Evolutionary conservation across 2,888 invertebrate species (phyloP).

Genomic region (Trachelus iudaicus): DNA sequence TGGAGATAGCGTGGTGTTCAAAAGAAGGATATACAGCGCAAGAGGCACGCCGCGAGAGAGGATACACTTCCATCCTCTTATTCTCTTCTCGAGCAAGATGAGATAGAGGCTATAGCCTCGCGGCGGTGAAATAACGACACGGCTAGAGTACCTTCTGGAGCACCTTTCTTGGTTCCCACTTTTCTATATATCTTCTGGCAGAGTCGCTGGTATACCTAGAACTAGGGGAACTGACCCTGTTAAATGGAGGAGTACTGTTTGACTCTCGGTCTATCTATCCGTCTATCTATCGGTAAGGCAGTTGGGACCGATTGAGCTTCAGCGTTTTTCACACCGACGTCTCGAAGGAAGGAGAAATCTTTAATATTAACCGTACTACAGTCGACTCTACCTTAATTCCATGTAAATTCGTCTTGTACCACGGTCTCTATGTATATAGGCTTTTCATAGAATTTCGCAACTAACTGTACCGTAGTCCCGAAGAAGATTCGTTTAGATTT

Average conservation of each 20-base stretch:
- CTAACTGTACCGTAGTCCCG: not conserved
- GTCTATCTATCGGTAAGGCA: not conserved
- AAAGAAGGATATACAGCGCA: conserved; percentile 28
- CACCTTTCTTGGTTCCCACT: conserved; percentile 42
- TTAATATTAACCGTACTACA: not conserved
- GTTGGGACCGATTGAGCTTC: not conserved
- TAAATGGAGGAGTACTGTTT: not conserved
- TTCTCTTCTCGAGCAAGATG: conserved; percentile 41
- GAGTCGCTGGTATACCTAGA: not conserved
- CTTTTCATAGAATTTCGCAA: not conserved
- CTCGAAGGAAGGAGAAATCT: not conserved
- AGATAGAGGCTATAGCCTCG: conserved; percentile 54
- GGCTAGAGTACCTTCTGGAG: conserved; percentile 45
- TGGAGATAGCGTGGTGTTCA: conserved; percentile 36
- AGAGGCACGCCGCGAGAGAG: conserved; percentile 26
- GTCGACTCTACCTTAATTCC: not conserved
- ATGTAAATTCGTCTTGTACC: not conserved
- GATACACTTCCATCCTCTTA: conserved; percentile 30
- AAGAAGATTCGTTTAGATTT: not conserved
- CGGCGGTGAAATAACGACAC: conserved; percentile 61
- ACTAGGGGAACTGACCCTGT: not conserved
- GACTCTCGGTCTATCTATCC: not conserved
- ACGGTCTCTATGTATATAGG: not conserved
- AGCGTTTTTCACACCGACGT: not conserved
- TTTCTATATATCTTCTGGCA: conserved; percentile 11